Evolutionary conservation across 2,797 vertebrate genomes (phyloP).

Genomic region (Brachymystax lenok): DNA sequence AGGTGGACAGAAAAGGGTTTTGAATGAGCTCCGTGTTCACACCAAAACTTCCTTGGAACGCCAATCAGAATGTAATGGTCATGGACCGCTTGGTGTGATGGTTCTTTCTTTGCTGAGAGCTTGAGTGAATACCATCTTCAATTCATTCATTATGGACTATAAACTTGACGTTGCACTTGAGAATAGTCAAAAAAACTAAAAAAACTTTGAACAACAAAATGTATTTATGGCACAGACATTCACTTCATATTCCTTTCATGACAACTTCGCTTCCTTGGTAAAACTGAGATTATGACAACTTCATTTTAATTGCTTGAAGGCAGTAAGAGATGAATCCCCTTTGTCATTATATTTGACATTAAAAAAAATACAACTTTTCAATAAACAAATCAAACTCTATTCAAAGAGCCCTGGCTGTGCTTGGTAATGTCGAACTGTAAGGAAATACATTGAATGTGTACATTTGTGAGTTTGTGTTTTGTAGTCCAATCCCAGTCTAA

Average conservation of each 20-base stretch:
- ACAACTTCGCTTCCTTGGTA: conserved; percentile 12
- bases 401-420: neutral
- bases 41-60: too few species aligned
- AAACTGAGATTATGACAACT: conserved; percentile 22
- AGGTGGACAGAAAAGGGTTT: conserved; percentile 38
- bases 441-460: neutral
- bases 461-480: neutral
- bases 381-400: neutral
- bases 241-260: conserved; percentile 4
- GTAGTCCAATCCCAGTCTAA: too few species aligned
- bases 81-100: too few species aligned
- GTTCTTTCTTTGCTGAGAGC: too few species aligned
- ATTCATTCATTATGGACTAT: too few species aligned
- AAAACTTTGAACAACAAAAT: neutral
- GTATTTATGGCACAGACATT: neutral
- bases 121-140: too few species aligned
- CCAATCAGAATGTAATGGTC: neutral
- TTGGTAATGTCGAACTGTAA: neutral
- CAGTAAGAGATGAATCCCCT: neutral
- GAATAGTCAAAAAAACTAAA: too few species aligned
- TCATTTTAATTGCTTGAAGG: conserved; percentile 17
- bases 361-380: conserved; percentile 17
- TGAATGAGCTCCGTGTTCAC: too few species aligned
- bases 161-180: too few species aligned
- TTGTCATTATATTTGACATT: conserved; percentile 11